phyloP scores from a whole-genome alignment of 2,797 vertebrate species.

The Rhodeus uyekii region DNA sequence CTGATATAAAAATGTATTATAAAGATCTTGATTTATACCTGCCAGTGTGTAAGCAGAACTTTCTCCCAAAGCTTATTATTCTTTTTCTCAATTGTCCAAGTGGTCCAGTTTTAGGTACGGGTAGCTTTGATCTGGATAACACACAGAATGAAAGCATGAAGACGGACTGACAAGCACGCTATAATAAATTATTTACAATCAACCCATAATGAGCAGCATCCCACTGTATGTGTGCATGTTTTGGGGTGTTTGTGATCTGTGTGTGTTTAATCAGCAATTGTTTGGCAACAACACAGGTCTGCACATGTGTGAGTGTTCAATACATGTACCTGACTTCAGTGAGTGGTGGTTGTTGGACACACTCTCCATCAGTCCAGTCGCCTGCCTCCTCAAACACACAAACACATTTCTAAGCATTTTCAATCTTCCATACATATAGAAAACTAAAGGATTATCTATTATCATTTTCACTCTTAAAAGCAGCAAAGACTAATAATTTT shows the following conservation, averaged over 20 bases:
- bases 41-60: neutral
- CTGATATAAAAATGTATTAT: no score
- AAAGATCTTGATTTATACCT: neutral
- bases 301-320: neutral
- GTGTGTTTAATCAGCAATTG: neutral
- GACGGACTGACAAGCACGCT: neutral
- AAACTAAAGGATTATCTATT: neutral
- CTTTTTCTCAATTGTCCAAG: neutral
- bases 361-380: neutral
- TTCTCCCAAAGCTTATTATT: neutral
- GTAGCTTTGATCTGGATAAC: neutral
- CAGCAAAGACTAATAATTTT: neutral
- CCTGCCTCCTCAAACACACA: neutral
- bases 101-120: neutral
- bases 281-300: neutral
- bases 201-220: neutral
- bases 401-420: neutral
- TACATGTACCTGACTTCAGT: conserved; percentile 1
- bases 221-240: neutral
- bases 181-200: neutral
- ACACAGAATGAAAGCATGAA: neutral
- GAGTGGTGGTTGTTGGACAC: neutral
- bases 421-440: neutral
- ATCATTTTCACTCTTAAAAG: neutral
- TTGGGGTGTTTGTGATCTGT: neutral